Base-by-base conservation (phyloP, 2,113 vertebrate genomes). In the Microcebus griseorufus region DNA sequence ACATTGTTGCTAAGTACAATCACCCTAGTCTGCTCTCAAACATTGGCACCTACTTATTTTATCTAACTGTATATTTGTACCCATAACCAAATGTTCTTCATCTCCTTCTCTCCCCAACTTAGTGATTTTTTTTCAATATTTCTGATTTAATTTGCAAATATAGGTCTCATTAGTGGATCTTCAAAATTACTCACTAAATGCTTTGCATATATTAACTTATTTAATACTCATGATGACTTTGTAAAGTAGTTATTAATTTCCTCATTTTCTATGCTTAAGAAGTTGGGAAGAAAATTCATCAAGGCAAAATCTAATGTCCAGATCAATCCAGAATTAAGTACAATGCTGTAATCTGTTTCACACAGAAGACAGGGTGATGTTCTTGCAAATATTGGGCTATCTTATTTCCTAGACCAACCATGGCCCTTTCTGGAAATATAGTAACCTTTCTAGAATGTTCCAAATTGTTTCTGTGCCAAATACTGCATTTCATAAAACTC, bases 251-350 rank as follows among this genome's bases (percentile, higher is more conserved):
- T 89, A 73, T 87, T 94, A 85, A 81, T 94, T 67, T 96, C 18
- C 32, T 95, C 22, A 79, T 90, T 94, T 94, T 83, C n/a, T 80
- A 18, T 95, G 45, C 32, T 51, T 85, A 39, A 87, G 23, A 89
- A 89, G 6, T 75, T 93, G 45, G 79, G 78, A 53, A 65, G 39
- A 73, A 92, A 90, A 82, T 85, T 75, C 12, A 79, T n/a, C 37
- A 96, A 88, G 17, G 17, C 3, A 84, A 75, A 92, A 87, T 76
- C 55, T 82, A 80, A 83, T 9, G 32, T 91, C 75, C 78, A 93
- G 45, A 82, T 27, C 8, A 80, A 0, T 37, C 5, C 9, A 70
- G 55, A 93, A 78, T 22, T 20, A 93, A 87, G 16, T 92, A 45
- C 6, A 64, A 2, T 65, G 1, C 1, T 81, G 17, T 84, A 48